Conservation (phyloP, 2,113 vertebrate species). For the Myxocyprinus asiaticus region DNA sequence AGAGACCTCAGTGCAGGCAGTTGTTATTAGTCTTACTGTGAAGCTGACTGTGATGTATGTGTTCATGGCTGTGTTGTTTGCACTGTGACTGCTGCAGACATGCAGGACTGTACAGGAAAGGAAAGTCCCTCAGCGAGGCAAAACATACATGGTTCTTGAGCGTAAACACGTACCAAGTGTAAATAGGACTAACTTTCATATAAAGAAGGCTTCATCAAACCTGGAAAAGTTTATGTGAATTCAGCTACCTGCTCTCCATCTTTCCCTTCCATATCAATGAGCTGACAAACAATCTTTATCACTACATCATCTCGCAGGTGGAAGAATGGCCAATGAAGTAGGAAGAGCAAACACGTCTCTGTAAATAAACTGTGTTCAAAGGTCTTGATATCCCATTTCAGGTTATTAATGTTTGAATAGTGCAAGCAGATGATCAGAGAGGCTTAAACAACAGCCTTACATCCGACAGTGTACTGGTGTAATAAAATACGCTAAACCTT, state of each 20-base stretch:
- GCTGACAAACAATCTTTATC: background rate
- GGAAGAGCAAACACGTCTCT: background rate
- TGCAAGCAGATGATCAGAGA: background rate
- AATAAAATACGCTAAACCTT: background rate
- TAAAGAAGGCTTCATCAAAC: background rate
- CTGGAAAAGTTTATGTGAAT: background rate
- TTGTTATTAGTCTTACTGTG: background rate
- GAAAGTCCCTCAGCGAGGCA: background rate
- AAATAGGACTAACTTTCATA: background rate
- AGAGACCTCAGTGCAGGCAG: background rate
- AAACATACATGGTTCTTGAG: background rate
- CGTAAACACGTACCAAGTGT: background rate
- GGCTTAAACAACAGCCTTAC: constrained; percentile 14
- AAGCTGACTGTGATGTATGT: background rate
- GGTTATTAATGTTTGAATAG: constrained; percentile 22
- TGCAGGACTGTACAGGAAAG: background rate
- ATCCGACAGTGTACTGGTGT: background rate
- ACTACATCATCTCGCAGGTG: background rate
- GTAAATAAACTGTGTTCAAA: constrained; percentile 22
- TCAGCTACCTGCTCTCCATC: background rate
- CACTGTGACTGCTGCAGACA: background rate
- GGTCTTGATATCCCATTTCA: constrained; percentile 8
- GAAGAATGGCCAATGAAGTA: background rate
- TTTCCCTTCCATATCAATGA: background rate
- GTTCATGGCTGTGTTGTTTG: background rate